Conservation (phyloP, 1,140 invertebrate genomes). For the Apis laboriosa region DNA sequence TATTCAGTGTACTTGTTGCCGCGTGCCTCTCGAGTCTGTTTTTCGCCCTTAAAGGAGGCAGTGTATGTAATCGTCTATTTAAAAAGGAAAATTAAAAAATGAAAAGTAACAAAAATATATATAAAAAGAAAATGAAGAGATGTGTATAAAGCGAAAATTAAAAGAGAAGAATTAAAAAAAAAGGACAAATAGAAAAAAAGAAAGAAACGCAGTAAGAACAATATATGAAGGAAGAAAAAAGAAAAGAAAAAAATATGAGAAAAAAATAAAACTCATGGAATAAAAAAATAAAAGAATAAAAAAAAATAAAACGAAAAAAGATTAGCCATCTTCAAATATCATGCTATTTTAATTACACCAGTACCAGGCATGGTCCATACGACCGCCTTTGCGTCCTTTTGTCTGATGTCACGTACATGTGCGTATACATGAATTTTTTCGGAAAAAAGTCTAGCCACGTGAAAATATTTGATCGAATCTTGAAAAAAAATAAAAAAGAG, state of each 20-base stretch:
- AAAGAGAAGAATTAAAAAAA: not conserved
- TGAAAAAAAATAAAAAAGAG: not conserved
- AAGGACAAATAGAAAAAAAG: too few species aligned
- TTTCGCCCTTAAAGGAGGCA: constrained; percentile 59
- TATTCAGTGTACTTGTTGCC: constrained; percentile 61
- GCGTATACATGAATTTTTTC: constrained; percentile 25
- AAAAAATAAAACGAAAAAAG: constrained; percentile 1
- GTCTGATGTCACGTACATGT: constrained; percentile 42
- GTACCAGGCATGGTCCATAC: constrained; percentile 26
- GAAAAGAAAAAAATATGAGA: not conserved
- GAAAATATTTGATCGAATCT: constrained; percentile 9
- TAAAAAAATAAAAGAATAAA: not conserved
- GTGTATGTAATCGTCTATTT: constrained; percentile 57
- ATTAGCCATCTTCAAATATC: constrained; percentile 34
- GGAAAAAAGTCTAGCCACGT: constrained; percentile 1
- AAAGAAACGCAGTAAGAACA: not conserved
- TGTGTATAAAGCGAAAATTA: not conserved
- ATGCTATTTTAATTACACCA: constrained; percentile 62
- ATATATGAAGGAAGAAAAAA: not conserved
- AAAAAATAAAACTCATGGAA: not conserved
- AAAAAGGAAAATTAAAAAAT: constrained; percentile 21
- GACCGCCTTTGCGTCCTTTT: constrained; percentile 45
- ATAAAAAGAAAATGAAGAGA: constrained; percentile 6
- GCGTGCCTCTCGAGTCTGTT: constrained; percentile 70
- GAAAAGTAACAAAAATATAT: not conserved